Evolutionary conservation across 1,140 invertebrate species (phyloP).

Genomic region (Drosophila repleta): DNA sequence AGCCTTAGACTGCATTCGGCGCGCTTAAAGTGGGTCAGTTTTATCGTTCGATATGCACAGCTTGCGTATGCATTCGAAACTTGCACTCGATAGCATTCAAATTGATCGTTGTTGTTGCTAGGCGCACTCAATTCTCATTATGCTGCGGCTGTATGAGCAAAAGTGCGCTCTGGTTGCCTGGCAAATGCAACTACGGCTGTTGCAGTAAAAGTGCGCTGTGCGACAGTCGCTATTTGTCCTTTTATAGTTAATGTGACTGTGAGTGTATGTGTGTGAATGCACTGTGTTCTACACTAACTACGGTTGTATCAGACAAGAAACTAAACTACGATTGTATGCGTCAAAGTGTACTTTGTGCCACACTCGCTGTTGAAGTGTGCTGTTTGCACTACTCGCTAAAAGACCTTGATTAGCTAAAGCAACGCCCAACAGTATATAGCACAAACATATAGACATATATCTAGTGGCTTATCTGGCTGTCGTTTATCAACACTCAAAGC

Average conservation of each 20-base stretch:
- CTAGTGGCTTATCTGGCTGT: slow-evolving; percentile 8
- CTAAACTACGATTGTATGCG: background rate
- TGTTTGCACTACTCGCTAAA: background rate
- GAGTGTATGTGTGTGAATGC: background rate
- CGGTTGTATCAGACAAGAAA: slow-evolving; percentile 5
- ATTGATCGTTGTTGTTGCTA: slow-evolving; percentile 62
- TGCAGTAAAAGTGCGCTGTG: slow-evolving; percentile 6
- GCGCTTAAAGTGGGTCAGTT: slow-evolving; percentile 69
- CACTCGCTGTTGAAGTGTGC: slow-evolving; percentile 11
- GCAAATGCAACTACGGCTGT: background rate
- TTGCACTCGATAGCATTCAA: slow-evolving; percentile 39
- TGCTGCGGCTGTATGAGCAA: slow-evolving; percentile 15
- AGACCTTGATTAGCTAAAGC: slow-evolving; percentile 16
- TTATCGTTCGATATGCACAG: slow-evolving; percentile 51
- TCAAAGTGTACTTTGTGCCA: slow-evolving; percentile 12
- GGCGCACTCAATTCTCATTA: slow-evolving; percentile 60
- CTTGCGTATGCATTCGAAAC: slow-evolving; percentile 30
- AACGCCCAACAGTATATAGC: slow-evolving; percentile 4
- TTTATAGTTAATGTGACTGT: too few species aligned
- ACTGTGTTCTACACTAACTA: background rate
- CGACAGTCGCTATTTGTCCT: background rate
- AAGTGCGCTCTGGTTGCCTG: background rate
- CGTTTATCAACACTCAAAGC: slow-evolving; percentile 17
- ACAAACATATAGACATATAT: background rate
- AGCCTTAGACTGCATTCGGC: slow-evolving; percentile 29